Evolutionary conservation across 2,888 invertebrate genomes (phyloP).

Genomic region (Agrochola lychnidis): DNA sequence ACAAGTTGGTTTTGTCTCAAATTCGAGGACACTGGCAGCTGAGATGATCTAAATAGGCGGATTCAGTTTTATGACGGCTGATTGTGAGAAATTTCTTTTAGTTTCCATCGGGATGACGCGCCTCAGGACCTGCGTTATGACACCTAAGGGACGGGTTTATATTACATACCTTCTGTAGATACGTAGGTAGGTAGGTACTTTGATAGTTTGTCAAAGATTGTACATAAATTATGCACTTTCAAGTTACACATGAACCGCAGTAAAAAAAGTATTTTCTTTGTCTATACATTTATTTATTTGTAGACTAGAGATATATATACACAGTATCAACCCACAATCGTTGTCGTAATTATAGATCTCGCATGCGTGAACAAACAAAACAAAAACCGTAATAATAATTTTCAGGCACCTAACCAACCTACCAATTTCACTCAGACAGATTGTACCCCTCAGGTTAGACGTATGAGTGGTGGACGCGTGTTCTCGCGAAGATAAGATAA

Average conservation of each 20-base stretch:
- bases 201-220: slow-evolving; percentile 19
- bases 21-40: slow-evolving; percentile 75
- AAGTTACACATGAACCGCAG: neutral
- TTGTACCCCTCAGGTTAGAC: slow-evolving; percentile 40
- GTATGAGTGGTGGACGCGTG: slow-evolving; percentile 58
- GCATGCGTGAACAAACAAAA: neutral
- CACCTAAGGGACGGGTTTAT: slow-evolving; percentile 59
- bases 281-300: neutral
- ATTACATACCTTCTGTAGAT: slow-evolving; percentile 47
- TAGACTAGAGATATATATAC: neutral
- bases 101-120: slow-evolving; percentile 61
- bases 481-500: slow-evolving; percentile 75
- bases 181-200: slow-evolving; percentile 16
- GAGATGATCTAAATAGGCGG: slow-evolving; percentile 87
- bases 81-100: slow-evolving; percentile 75
- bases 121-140: slow-evolving; percentile 49
- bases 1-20: slow-evolving; percentile 63
- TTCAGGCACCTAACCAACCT: neutral
- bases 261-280: neutral
- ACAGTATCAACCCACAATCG: neutral
- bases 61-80: slow-evolving; percentile 81
- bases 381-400: neutral
- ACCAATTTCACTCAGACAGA: slow-evolving; percentile 15
- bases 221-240: neutral
- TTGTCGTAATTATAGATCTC: neutral